Evolutionary conservation across 2,113 vertebrate species (phyloP).

Genomic region (Saimiri boliviensis): DNA sequence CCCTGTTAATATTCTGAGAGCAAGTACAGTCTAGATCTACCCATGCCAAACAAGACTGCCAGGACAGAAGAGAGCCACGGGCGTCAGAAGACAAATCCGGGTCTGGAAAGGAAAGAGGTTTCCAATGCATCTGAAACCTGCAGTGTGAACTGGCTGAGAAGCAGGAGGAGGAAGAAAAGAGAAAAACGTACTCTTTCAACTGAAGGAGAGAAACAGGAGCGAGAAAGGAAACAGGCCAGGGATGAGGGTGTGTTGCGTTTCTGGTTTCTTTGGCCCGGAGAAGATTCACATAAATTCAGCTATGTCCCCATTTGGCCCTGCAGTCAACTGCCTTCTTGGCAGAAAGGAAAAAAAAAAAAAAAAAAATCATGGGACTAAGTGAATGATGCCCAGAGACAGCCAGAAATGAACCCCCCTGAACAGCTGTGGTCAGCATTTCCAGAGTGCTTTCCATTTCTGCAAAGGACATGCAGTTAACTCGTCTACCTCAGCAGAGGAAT

Average conservation of each 20-base stretch:
- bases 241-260: neutral
- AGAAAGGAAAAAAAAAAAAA: constrained; percentile 6
- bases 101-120: neutral
- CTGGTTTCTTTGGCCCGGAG: neutral
- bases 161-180: neutral
- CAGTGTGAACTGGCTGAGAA: neutral
- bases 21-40: constrained; percentile 17
- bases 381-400: neutral
- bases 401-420: neutral
- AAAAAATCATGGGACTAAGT: neutral
- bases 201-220: neutral
- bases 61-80: neutral
- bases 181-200: neutral
- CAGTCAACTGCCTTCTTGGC: neutral
- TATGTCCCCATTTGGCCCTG: neutral
- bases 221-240: neutral
- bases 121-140: neutral
- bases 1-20: constrained; percentile 40
- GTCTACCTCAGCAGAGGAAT: neutral
- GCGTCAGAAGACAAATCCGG: neutral
- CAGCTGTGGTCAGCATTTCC: constrained; percentile 1
- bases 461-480: neutral
- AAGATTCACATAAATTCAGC: neutral
- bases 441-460: neutral
- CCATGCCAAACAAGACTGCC: neutral